phyloP scores from a whole-genome alignment of 2,888 invertebrate genomes.

The Sthenelais limicola region DNA sequence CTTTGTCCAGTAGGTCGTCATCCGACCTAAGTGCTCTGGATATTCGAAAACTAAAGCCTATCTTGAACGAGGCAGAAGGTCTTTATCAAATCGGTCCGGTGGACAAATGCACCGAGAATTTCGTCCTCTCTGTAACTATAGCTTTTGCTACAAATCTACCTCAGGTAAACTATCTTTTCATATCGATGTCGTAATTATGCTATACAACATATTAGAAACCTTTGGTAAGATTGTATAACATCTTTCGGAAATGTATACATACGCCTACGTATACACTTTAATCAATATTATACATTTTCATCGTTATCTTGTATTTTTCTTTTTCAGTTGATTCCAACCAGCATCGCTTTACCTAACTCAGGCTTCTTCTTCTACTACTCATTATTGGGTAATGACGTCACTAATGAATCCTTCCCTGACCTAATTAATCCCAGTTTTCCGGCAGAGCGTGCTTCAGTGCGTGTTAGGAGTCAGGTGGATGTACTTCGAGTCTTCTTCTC shows the following conservation, averaged over 20 bases:
- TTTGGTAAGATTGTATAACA: too few relatives aligned
- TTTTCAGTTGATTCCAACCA: conserved; percentile 67
- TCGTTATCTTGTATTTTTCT: too few relatives aligned
- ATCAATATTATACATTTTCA: too few relatives aligned
- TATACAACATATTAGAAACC: too few relatives aligned
- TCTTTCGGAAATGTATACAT: too few relatives aligned
- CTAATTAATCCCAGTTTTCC: conserved; percentile 71
- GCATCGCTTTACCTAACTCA: conserved; percentile 59
- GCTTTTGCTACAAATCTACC: conserved; percentile 71
- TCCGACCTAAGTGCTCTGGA: conserved; percentile 32
- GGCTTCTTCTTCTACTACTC: conserved; percentile 73
- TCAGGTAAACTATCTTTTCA: conserved; percentile 60
- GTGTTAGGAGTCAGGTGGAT: conserved; percentile 68
- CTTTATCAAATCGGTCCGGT: conserved; percentile 72
- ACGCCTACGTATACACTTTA: too few relatives aligned
- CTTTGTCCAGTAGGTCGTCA: neutral
- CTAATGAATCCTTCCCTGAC: conserved; percentile 71
- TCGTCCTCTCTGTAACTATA: conserved; percentile 72
- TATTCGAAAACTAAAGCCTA: conserved; percentile 58
- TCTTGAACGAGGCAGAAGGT: conserved; percentile 69
- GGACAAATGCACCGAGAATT: conserved; percentile 66
- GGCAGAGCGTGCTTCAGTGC: conserved; percentile 72
- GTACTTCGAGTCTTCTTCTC: conserved; percentile 68
- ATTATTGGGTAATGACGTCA: conserved; percentile 72
- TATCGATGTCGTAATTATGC: too few relatives aligned